Evolutionary conservation across 2,113 vertebrate genomes (phyloP), one percentile per base, ranked within the genome.

Genomic region (Callipepla squamata): DNA sequence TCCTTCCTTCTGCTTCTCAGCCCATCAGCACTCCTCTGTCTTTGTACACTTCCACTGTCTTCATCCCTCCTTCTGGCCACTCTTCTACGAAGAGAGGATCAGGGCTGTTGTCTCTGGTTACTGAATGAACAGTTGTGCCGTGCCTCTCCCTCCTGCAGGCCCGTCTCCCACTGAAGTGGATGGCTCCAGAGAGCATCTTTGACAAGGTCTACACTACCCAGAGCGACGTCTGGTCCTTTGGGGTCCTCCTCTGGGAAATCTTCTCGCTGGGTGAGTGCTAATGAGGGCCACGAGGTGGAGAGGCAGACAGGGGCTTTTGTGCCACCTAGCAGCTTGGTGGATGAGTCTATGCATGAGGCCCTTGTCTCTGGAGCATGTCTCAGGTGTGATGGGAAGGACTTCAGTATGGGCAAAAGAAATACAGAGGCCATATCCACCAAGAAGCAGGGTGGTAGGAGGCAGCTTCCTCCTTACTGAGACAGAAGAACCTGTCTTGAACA

Each of bases 181-280:
- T 99, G 99, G 99, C 99, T 73, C 99, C 99, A 3, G 99, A 99
- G 96, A 99, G 99, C 85, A 99, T 99, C 97, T 99, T 99, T 2
- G 99, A 99, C 96, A 99, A 99, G 96, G 97, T 99, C 74, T 99
- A 99, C 94, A 99, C 99, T 95, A 99, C 98, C 19, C 99, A 99
- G 97, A 99, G 99, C 53, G 99, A 99, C 0, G 99, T 99, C 81
- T 99, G 99, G 99, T 99, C 99, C 21, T 99, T 99, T 58, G 99
- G 99, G 62, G 99, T 99, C 66, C 98, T 99, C 25, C 98, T 99
- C 65, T 99, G 99, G 99, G 99, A 99, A 97, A 99, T 99, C 72
- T 99, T 99, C 97, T 99, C 99, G 0, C 96, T 99, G 80, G 99
- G 99, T 99, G 96, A 98, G 97, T 95, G 23, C 21, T 77, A 67